Base-by-base conservation (phyloP, 30 jellyfish, hydroid and myxozoan species). In the Haliclystus octoradiatus region DNA sequence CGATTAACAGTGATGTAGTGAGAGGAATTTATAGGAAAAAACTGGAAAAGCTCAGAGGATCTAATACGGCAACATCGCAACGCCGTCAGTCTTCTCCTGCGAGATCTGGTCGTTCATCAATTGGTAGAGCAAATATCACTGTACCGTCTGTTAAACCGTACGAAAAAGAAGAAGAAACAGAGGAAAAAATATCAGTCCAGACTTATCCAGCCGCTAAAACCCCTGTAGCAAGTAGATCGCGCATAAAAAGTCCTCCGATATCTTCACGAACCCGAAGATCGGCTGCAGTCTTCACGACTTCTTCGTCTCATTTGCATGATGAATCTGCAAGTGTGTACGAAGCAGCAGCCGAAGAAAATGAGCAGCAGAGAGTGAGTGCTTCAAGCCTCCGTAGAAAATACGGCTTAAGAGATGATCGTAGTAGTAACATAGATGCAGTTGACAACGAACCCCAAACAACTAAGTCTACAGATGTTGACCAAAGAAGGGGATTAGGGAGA, bases 1-100 rank as follows among this genome's bases (percentile, higher is more conserved):
- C 97, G 23, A 73, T 88, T 26, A 74, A 88, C 12, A 73, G 80
- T 26, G 3, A 93, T 9, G 57, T 40, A 40, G 79, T 93, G 33
- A 88, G 93, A 71, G 33, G 64, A 1, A 14, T 76, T 23, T 76
- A 62, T 73, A 76, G 65, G 50, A 88, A 88, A 51, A 80, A 80
- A 66, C 81, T 88, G 26, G 52, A 28, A 15, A 62, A 53, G 33
- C 52, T 75, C 12, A 68, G 65, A 33, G n/a, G n/a, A n/a, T 31
- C 76, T 33, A 89, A 28, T 14, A 33, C 52, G 9, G 66, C 22
- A 0, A 33, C 78, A 1, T 31, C n/a, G 1, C 76, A 51, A 5
- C 50, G 26, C 13, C 12, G 57, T 9, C 9, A 19, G 19, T 40
- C 57, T 40, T 40, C 57, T 40, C 57, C 57, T 40, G 57, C 57